Conservation (phyloP, 1,140 invertebrate species). For the Pararge aegeria region DNA sequence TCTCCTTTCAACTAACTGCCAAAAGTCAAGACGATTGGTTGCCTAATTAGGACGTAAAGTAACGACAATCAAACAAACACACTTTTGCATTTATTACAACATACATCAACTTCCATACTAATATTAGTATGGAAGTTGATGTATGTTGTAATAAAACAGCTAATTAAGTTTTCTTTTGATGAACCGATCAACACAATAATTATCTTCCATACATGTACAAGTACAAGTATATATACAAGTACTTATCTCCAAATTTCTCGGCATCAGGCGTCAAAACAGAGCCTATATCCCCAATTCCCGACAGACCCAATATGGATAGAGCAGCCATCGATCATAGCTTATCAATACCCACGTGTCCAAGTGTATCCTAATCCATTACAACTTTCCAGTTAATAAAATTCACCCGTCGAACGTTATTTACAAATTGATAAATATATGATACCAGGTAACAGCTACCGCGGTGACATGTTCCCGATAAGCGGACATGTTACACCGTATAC, state of each 20-base stretch:
- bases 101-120: no score
- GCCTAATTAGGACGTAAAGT: no score
- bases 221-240: no score
- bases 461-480: constrained; percentile 33
- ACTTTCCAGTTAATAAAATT: constrained; percentile 60
- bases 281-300: constrained; percentile 24
- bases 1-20: no score
- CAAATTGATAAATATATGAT: constrained; percentile 59
- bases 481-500: constrained; percentile 20
- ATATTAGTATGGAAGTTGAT: no score
- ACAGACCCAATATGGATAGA: constrained; percentile 38
- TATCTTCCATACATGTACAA: background rate
- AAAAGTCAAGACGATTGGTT: no score
- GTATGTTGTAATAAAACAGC: no score
- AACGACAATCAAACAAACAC: no score
- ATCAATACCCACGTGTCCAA: constrained; percentile 44
- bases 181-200: no score
- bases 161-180: no score
- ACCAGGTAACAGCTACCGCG: constrained; percentile 43
- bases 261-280: constrained; percentile 33
- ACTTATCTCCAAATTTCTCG: background rate
- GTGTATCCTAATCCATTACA: constrained; percentile 56
- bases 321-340: constrained; percentile 48
- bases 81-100: no score
- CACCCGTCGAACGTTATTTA: constrained; percentile 52